Base-by-base conservation (phyloP, 2,797 vertebrate species). In the Sciurus vulgaris region DNA sequence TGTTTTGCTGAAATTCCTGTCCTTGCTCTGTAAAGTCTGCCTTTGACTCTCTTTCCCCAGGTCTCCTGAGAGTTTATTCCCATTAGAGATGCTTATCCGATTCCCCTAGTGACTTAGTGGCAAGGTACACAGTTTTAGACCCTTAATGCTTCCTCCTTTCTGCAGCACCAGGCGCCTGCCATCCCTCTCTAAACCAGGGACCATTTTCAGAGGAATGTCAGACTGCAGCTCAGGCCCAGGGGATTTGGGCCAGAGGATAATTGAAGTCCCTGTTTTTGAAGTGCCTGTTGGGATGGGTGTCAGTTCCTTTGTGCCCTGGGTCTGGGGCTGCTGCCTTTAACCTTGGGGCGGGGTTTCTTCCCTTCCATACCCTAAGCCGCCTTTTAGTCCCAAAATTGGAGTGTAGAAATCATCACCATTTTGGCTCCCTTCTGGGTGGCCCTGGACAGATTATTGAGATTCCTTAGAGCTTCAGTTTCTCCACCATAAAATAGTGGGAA, bases 141-240 rank as follows among this genome's bases (percentile, higher is more conserved):
- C 35, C 63, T 82, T 94, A 81, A 59, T 74, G 79, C 73, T 87
- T 94, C 86, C 86, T 93, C 49, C 81, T 78, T 15, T 35, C 30
- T 38, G 69, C 44, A 41, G 51, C 2, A 0, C 79, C 89, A 85
- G 89, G 61, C 9, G 74, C 87, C 33, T 38, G 41, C 33, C 47
- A 28, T 33, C 73, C 51, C 10, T 91, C 38, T 51, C 41, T 63
- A 86, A 77, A 35, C 76, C 51, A 22, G 89, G 61, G 73, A 14
- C 86, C 89, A 76, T 86, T 95, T 97, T 81, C 90, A 92, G 59
- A 86, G 91, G 91, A 89, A 90, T 82, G 92, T 85, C 63, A 81
- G 90, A 35, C 74, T 67, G 38, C 83, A 17, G 51, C 70, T 33
- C 83, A 79, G 84, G 76, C 41, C 24, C 2, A 0, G 73, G 84